Percentiles rank a stretch among this genome's conserved stretches.
Conservation (phyloP, 2,888 invertebrate species). For the Hofmannophila pseudospretella region DNA sequence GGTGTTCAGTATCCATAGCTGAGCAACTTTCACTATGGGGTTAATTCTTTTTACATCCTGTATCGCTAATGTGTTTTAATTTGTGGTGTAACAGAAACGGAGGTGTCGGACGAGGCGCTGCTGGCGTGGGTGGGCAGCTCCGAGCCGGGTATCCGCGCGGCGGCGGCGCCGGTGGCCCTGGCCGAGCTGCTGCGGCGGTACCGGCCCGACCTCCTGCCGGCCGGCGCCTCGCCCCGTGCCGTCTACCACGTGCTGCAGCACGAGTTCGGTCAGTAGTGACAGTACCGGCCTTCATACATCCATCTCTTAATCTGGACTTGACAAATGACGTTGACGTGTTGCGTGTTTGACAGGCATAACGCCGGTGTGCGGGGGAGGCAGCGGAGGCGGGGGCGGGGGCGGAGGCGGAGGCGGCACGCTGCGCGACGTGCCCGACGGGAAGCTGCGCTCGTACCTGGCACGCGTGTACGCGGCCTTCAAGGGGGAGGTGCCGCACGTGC, state of each 20-base stretch:
- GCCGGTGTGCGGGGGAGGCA: no score
- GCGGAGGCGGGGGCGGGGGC: no score
- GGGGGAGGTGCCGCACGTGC: constrained; percentile 87
- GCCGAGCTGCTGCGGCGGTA: constrained; percentile 88
- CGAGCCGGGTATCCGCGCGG: constrained; percentile 45
- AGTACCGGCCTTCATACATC: no score
- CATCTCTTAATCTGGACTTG: no score
- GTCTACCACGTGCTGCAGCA: constrained; percentile 92
- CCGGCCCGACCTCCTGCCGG: constrained; percentile 92
- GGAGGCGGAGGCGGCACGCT: constrained; percentile 77
- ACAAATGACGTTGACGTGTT: no score
- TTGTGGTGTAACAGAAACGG: constrained; percentile 66
- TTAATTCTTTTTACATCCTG: no score
- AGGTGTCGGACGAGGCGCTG: constrained; percentile 85
- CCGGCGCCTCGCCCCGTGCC: constrained; percentile 84
- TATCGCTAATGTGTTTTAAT: no score
- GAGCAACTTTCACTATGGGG: no score
- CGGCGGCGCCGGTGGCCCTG: constrained; percentile 77
- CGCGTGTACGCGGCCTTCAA: constrained; percentile 94
- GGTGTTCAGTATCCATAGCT: no score
- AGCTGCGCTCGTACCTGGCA: constrained; percentile 89
- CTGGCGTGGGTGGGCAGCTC: constrained; percentile 84
- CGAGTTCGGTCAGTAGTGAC: constrained; percentile 87
- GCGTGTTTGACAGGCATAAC: no score
- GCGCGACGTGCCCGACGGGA: constrained; percentile 84